Evolutionary conservation across 2,113 vertebrate species (phyloP).

Genomic region (Lycocorax pyrrhopterus): DNA sequence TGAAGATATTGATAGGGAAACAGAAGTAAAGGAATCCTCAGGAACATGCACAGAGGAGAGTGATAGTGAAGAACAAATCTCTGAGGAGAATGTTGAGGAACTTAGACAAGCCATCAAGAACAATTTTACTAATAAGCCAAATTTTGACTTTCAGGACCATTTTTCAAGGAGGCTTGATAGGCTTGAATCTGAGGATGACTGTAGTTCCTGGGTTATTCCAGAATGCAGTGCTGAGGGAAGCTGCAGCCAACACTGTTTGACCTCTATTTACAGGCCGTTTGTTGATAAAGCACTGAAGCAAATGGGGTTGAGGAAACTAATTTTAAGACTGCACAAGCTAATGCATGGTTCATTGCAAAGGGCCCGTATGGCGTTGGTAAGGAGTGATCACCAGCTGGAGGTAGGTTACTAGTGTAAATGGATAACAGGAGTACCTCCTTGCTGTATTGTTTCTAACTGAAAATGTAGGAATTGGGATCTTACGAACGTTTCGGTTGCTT

Average conservation of each 20-base stretch:
- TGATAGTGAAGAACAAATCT: conserved; percentile 74
- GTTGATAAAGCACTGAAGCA: conserved; percentile 99
- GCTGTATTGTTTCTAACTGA: not conserved
- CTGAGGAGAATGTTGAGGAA: conserved; percentile 17
- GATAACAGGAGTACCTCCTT: not conserved
- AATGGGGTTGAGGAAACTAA: conserved; percentile 96
- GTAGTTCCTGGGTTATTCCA: conserved; percentile 67
- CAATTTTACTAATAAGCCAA: conserved; percentile 58
- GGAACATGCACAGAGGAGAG: conserved; percentile 84
- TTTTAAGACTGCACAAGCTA: conserved; percentile 95
- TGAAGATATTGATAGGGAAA: conserved; percentile 75
- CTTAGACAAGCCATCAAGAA: conserved; percentile 40
- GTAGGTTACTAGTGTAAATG: conserved; percentile 69
- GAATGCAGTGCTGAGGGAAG: conserved; percentile 61
- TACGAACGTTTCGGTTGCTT: not conserved
- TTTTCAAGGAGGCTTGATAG: conserved; percentile 73
- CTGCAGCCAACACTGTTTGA: conserved; percentile 82
- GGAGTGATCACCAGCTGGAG: conserved; percentile 82
- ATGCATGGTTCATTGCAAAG: conserved; percentile 97
- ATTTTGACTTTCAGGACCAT: conserved; percentile 67
- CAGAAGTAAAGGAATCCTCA: conserved; percentile 70
- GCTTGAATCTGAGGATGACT: conserved; percentile 84
- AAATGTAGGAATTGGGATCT: not conserved
- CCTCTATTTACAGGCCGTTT: conserved; percentile 95
- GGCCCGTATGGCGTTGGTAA: conserved; percentile 86